Evolutionary conservation across 1,140 invertebrate genomes (phyloP).

Genomic region (Berghia stephanieae): DNA sequence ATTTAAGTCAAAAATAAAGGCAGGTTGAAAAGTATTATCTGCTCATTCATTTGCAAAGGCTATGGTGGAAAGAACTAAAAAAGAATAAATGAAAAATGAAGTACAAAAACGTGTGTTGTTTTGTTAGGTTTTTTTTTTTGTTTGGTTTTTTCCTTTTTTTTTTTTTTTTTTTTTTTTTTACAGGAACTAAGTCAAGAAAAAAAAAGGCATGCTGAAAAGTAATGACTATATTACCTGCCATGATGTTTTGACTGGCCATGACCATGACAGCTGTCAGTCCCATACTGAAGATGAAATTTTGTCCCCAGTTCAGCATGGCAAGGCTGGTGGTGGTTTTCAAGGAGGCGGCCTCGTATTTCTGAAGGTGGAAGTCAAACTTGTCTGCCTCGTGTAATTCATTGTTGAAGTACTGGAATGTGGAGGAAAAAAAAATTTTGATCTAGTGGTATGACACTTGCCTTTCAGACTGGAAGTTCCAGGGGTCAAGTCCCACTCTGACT

Average conservation of each 20-base stretch:
- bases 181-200: background rate
- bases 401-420: conserved; percentile 96
- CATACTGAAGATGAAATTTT: conserved; percentile 95
- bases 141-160: too few relatives aligned
- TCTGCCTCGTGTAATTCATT: conserved; percentile 95
- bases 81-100: too few relatives aligned
- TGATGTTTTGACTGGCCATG: conserved; percentile 88
- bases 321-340: conserved; percentile 95
- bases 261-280: conserved; percentile 94
- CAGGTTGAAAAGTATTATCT: too few relatives aligned
- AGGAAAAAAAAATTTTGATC: too few relatives aligned
- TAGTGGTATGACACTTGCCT: too few relatives aligned
- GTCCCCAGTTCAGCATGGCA: conserved; percentile 96
- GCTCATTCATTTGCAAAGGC: too few relatives aligned
- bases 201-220: background rate
- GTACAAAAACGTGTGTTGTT: too few relatives aligned
- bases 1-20: too few relatives aligned
- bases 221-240: conserved; percentile 73
- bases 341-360: conserved; percentile 75
- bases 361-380: conserved; percentile 85
- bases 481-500: too few relatives aligned
- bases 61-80: too few relatives aligned
- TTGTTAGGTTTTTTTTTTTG: too few relatives aligned
- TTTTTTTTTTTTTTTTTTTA: background rate
- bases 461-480: too few relatives aligned